These are phyloP conservation scores for Eupleurogrammus muticus DNA, from an alignment of 2,797 vertebrate species.

Conservation along the genomic window DNA sequence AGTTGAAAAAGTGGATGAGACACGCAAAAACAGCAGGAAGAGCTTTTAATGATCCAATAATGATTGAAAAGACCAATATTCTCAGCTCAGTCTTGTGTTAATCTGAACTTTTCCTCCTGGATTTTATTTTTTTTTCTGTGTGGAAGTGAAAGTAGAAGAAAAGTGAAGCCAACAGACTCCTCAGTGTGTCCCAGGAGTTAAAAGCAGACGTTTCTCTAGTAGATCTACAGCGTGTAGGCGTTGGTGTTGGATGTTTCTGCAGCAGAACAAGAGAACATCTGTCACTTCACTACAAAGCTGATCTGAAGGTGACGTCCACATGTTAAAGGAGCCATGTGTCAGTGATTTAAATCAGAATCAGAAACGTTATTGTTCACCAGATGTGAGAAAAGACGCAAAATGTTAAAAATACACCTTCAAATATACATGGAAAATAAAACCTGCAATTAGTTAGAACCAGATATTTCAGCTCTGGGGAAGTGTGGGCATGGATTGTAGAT, in stretches of 20 bases:
- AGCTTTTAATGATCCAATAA: too few relatives aligned
- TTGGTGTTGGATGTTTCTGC: not conserved
- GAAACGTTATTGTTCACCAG: too few relatives aligned
- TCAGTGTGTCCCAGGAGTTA: conserved; percentile 22
- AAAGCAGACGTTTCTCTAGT: not conserved
- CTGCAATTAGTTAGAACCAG: too few relatives aligned
- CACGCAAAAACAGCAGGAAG: too few relatives aligned
- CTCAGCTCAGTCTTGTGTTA: not conserved
- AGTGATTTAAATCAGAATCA: too few relatives aligned
- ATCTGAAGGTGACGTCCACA: not conserved
- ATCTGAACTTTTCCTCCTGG: not conserved
- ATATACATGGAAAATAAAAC: too few relatives aligned
- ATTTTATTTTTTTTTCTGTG: not conserved
- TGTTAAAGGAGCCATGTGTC: not conserved
- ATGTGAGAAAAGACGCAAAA: too few relatives aligned
- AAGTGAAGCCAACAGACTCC: conserved; percentile 1
- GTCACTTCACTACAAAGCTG: not conserved
- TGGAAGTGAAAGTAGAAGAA: not conserved
- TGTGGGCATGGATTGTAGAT: too few relatives aligned
- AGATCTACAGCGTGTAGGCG: not conserved
- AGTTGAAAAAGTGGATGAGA: too few relatives aligned
- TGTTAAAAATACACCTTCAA: too few relatives aligned
- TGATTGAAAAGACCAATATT: not conserved
- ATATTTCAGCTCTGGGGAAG: too few relatives aligned
- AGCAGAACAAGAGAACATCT: conserved; percentile 22